Base-by-base conservation (phyloP, 2,113 vertebrate genomes). In the Nyctibius bracteatus region DNA sequence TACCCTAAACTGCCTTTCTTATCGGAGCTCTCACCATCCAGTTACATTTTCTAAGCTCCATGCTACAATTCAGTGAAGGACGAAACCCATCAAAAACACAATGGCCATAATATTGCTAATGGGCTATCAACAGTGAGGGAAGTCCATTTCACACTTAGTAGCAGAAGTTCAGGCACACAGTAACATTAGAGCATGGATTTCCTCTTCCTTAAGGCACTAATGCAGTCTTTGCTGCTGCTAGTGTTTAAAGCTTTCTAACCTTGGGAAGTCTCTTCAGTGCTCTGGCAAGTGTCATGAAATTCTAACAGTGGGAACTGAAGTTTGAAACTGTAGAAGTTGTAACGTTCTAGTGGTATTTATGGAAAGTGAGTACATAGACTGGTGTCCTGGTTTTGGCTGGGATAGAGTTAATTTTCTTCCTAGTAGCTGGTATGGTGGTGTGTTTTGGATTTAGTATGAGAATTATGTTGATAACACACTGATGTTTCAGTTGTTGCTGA, bases 71-170 rank as follows among this genome's bases (percentile, higher is more conserved):
- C 31, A 35, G 73, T 8, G 73, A 49, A 47, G 35, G 51, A 72
- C 3, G 4, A 83, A 62, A 54, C 24, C 44, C 58, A 28, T 5
- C 22, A 62, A 47, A 79, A 85, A 31, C n/a, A 41, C 44, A 58
- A 7, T 0, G 6, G 44, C 52, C 4, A 0, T 2, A 52, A 47
- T 1, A n/a, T 2, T 0, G 0, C 5, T n/a, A 70, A 10, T 9
- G 5, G 58, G 14, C 24, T 72, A 57, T 2, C 44, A 43, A 9
- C 3, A 77, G 9, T 3, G 39, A 52, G 14, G 5, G 35, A 92
- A 67, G 61, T 8, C 43, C 72, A 44, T 7, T 0, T n/a, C 59
- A 80, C 25, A 21, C 67, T 16, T 2, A 3, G 37, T 1, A 81
- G 65, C 65, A 75, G 30, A 67, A 65, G 17, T 23, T 63, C 27